Evolutionary conservation across 1,140 invertebrate genomes (phyloP).

Genomic region (Atta texana): DNA sequence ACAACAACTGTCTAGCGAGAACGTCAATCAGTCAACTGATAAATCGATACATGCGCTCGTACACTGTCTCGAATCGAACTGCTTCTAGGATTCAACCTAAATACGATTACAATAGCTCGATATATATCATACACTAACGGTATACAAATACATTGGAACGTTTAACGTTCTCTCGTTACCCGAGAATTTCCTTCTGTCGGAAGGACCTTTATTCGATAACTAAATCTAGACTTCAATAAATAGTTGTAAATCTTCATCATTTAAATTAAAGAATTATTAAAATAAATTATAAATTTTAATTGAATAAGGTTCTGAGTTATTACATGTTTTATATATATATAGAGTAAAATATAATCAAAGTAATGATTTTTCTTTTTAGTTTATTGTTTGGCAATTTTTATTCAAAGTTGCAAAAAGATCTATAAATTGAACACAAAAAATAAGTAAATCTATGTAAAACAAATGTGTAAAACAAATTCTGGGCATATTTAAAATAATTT

Average conservation of each 20-base stretch:
- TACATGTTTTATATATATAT: background rate
- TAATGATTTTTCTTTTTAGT: background rate
- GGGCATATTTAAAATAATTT: slow-evolving; percentile 13
- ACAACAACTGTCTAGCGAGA: slow-evolving; percentile 53
- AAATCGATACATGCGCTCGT: slow-evolving; percentile 46
- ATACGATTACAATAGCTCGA: slow-evolving; percentile 24
- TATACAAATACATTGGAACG: background rate
- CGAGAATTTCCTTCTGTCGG: background rate
- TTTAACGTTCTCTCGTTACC: background rate
- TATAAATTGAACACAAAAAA: background rate
- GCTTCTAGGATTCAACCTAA: slow-evolving; percentile 29
- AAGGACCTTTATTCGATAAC: background rate
- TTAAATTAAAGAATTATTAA: background rate
- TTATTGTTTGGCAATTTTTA: background rate
- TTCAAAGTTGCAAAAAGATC: background rate
- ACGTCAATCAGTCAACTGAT: slow-evolving; percentile 63
- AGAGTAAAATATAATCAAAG: background rate
- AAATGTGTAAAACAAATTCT: slow-evolving; percentile 18
- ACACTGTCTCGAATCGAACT: slow-evolving; percentile 4
- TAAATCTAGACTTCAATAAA: background rate
- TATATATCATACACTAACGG: slow-evolving; percentile 9
- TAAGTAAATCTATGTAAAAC: background rate
- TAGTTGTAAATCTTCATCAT: background rate
- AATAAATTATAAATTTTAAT: too few relatives aligned
- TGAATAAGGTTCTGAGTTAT: background rate